A percentile compares a stretch with the other conserved stretches of the same genome.
Evolutionary conservation across 2,797 vertebrate species (phyloP).

Genomic region (Urosaurus nigricauda): DNA sequence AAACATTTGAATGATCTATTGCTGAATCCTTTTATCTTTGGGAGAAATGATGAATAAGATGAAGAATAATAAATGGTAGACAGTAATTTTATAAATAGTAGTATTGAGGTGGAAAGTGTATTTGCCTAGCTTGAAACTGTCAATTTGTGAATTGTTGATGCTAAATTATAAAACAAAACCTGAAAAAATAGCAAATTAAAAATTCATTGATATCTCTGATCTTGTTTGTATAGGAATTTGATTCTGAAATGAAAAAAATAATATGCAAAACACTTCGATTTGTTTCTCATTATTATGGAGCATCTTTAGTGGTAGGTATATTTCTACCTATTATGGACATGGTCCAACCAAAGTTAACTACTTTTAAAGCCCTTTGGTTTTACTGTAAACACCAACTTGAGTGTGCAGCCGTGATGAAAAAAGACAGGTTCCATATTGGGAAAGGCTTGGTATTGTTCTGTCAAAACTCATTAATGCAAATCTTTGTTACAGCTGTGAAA

Average conservation of each 20-base stretch:
- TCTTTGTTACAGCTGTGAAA: background rate
- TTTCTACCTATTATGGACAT: conserved; percentile 8
- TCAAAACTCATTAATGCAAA: background rate
- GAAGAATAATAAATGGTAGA: background rate
- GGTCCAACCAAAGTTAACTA: background rate
- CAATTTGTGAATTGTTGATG: background rate
- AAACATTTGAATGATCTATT: background rate
- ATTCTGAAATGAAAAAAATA: conserved; percentile 91
- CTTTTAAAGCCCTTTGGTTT: background rate
- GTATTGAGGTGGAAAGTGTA: background rate
- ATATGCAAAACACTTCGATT: conserved; percentile 95
- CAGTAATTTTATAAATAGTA: background rate
- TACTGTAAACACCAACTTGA: background rate
- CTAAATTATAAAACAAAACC: background rate
- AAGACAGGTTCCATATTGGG: background rate
- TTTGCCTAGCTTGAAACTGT: background rate
- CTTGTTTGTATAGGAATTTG: conserved; percentile 86
- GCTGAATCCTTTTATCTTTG: background rate
- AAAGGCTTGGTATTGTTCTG: background rate
- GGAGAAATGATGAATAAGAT: background rate
- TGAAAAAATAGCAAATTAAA: background rate
- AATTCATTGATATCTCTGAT: conserved; percentile 56
- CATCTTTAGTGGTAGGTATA: conserved; percentile 90
- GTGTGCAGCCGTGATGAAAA: background rate
- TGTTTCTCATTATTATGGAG: conserved; percentile 91